Evolutionary conservation across 2,113 vertebrate species (phyloP).

Genomic region (Chaetorhynchus papuensis): DNA sequence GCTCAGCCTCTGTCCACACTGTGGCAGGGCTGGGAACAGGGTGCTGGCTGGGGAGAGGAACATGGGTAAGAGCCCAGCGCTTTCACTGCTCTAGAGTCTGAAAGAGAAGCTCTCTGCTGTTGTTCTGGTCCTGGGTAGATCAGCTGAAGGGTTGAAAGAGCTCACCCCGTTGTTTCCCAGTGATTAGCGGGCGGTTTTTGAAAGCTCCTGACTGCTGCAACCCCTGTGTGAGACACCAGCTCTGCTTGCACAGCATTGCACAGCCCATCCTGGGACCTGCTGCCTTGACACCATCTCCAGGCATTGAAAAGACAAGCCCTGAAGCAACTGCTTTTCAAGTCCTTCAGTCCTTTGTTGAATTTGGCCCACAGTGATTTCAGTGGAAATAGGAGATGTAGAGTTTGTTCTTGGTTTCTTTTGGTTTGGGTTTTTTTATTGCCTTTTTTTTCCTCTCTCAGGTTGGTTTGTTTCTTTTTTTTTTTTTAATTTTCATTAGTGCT

Average conservation of each 20-base stretch:
- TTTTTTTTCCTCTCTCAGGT: too few species aligned
- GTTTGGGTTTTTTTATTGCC: neutral
- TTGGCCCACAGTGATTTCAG: neutral
- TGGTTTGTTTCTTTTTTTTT: neutral
- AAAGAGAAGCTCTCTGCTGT: neutral
- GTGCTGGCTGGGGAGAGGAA: accelerated
- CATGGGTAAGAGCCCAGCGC: accelerated
- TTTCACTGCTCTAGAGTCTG: accelerated
- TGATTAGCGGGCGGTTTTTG: accelerated
- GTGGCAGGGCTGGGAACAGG: accelerated
- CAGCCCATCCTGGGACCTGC: neutral
- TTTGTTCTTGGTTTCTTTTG: neutral
- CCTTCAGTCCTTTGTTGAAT: neutral
- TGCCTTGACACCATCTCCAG: neutral
- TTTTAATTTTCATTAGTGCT: neutral
- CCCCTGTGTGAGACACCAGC: accelerated
- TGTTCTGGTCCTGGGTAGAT: neutral
- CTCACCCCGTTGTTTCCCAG: neutral
- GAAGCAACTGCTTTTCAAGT: neutral
- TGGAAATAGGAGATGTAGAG: neutral
- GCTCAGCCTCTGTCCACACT: accelerated
- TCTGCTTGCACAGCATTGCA: neutral
- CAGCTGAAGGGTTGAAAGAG: neutral
- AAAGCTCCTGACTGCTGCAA: neutral
- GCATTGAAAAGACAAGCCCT: neutral